phyloP scores from a whole-genome alignment of 2,797 vertebrate species.

The Decapterus maruadsi region DNA sequence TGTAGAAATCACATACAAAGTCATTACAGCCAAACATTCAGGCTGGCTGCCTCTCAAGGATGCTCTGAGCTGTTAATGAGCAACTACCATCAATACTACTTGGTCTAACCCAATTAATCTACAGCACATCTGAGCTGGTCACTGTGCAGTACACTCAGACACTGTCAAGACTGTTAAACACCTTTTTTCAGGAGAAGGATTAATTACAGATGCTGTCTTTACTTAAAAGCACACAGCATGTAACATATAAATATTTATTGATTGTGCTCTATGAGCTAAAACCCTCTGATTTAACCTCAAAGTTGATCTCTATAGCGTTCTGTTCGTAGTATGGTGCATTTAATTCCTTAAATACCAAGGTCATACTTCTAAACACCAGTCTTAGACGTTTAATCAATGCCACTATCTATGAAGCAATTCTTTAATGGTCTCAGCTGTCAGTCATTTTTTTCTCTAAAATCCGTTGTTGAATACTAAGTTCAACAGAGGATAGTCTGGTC shows the following conservation, averaged over 20 bases:
- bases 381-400: constrained; percentile 72
- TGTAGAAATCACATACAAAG: neutral
- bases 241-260: neutral
- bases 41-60: constrained; percentile 17
- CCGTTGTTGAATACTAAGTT: constrained; percentile 53
- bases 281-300: constrained; percentile 28
- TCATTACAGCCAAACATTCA: constrained; percentile 29
- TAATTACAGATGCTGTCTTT: neutral
- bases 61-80: constrained; percentile 17
- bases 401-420: constrained; percentile 54
- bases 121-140: constrained; percentile 18
- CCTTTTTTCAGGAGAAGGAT: neutral
- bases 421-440: constrained; percentile 66
- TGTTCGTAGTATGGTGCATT: constrained; percentile 5
- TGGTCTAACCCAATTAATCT: constrained; percentile 27
- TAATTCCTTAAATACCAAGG: constrained; percentile 63
- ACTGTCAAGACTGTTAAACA: constrained; percentile 23
- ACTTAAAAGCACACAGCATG: neutral
- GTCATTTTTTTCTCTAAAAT: constrained; percentile 47
- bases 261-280: constrained; percentile 10
- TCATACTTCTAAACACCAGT: constrained; percentile 56
- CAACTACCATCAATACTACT: constrained; percentile 21
- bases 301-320: constrained; percentile 1
- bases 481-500: constrained; percentile 28
- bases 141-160: constrained; percentile 12